phyloP scores from a whole-genome alignment of 2,797 vertebrate species.

The Halcyon badia region DNA sequence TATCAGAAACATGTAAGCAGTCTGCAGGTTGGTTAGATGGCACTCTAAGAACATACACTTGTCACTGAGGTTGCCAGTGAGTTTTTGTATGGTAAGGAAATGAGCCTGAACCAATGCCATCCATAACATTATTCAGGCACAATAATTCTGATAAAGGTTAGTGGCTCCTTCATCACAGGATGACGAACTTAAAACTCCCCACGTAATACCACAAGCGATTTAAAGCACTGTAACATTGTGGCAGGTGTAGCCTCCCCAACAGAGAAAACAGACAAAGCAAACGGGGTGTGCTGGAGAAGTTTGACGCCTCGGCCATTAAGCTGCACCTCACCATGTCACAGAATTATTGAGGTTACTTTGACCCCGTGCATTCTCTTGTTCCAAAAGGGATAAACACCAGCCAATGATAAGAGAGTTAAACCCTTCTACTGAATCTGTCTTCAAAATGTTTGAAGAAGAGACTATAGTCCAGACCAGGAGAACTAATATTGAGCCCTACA shows the following conservation, averaged over 20 bases:
- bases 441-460: background rate
- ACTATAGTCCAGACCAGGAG: background rate
- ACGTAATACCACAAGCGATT: background rate
- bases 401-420: background rate
- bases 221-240: background rate
- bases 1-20: background rate
- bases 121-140: background rate
- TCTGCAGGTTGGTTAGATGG: slow-evolving; percentile 14
- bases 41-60: background rate
- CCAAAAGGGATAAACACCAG: background rate
- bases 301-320: too few relatives aligned
- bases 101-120: background rate
- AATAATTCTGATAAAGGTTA: background rate
- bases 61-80: background rate
- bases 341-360: background rate
- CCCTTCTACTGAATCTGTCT: background rate
- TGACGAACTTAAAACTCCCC: background rate
- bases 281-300: too few relatives aligned
- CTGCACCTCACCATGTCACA: too few relatives aligned
- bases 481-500: background rate
- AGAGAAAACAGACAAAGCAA: too few relatives aligned
- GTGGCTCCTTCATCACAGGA: background rate
- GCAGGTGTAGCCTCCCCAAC: too few relatives aligned
- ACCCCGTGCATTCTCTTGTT: background rate
- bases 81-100: background rate